Evolutionary conservation across 92 coral and sea anemone species (phyloP).

Genomic region (Epizoanthus ramosus): DNA sequence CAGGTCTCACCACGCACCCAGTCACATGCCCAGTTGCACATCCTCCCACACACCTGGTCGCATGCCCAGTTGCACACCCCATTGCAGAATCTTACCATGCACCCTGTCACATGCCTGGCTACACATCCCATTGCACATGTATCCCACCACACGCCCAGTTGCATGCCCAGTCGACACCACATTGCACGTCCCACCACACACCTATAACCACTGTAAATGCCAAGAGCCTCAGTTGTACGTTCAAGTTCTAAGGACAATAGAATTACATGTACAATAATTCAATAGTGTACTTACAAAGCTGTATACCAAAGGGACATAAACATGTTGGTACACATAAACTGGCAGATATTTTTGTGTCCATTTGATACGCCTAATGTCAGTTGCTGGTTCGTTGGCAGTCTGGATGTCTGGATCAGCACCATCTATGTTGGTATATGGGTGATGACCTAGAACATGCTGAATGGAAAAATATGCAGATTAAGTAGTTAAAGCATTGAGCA

Average conservation of each 20-base stretch:
- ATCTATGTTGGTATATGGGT: slow-evolving; percentile 85
- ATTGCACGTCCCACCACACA: no score
- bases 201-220: no score
- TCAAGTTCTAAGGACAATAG: neutral
- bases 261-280: neutral
- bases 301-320: slow-evolving; percentile 77
- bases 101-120: no score
- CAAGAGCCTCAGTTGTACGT: neutral
- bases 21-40: no score
- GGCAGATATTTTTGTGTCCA: slow-evolving; percentile 78
- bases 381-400: slow-evolving; percentile 66
- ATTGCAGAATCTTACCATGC: no score
- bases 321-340: slow-evolving; percentile 74
- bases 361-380: slow-evolving; percentile 84
- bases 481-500: no score
- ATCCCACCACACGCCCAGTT: no score
- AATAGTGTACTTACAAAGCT: slow-evolving; percentile 67
- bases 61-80: no score
- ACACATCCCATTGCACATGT: no score
- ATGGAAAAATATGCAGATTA: neutral
- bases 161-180: no score
- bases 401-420: slow-evolving; percentile 86
- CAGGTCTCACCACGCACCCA: no score
- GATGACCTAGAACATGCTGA: slow-evolving; percentile 86
- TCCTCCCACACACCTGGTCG: no score